A percentile compares a stretch with the other conserved stretches of the same genome.
These are phyloP conservation scores for Phlogophora meticulosa DNA, from an alignment of 2,888 invertebrate species.

Conservation along the genomic window DNA sequence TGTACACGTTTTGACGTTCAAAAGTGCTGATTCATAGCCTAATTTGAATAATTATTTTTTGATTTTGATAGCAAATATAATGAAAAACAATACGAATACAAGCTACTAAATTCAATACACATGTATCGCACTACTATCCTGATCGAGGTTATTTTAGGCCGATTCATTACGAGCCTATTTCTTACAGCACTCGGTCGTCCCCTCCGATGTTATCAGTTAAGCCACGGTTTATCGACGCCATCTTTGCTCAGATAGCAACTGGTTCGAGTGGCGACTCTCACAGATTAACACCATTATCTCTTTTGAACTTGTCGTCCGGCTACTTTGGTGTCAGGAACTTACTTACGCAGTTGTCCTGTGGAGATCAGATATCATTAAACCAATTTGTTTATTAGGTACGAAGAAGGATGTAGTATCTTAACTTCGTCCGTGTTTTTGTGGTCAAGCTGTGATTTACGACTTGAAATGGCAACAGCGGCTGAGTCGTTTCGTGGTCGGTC, in stretches of 20 bases:
- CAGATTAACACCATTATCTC: constrained; percentile 84
- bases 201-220: constrained; percentile 78
- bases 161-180: constrained; percentile 64
- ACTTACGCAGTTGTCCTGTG: constrained; percentile 68
- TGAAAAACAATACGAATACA: not conserved
- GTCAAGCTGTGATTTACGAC: not conserved
- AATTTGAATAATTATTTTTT: too few species aligned
- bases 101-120: not conserved
- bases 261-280: constrained; percentile 76
- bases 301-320: constrained; percentile 78
- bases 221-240: constrained; percentile 80
- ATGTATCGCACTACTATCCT: constrained; percentile 22
- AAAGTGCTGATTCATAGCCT: too few species aligned
- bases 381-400: constrained; percentile 58
- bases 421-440: not conserved
- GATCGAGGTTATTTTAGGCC: constrained; percentile 45
- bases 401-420: not conserved
- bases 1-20: too few species aligned
- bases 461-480: too few species aligned
- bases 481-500: too few species aligned
- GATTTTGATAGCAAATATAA: too few species aligned
- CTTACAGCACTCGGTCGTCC: constrained; percentile 64
- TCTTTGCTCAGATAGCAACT: constrained; percentile 73
- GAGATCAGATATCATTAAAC: constrained; percentile 56
- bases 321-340: constrained; percentile 77